phyloP scores from a whole-genome alignment of 2,888 invertebrate genomes.

The Rugalucina vietnamica region DNA sequence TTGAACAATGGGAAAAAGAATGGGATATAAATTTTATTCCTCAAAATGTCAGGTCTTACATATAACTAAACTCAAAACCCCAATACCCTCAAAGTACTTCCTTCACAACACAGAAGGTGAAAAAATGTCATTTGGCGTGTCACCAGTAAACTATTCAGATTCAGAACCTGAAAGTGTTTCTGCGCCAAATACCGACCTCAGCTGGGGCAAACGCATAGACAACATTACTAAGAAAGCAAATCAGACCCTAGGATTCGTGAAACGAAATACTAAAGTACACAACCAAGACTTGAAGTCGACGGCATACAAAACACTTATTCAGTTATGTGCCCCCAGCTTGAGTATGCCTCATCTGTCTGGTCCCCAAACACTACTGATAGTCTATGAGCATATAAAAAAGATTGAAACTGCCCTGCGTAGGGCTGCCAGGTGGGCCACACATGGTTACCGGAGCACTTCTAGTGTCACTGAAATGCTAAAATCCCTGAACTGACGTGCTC shows the following conservation, averaged over 20 bases:
- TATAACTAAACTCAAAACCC: no score
- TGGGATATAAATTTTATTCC: no score
- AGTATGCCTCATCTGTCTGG: background rate
- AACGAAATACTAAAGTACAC: background rate
- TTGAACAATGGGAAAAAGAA: no score
- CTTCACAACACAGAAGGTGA: background rate
- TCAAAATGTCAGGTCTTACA: no score
- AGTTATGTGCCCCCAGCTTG: background rate
- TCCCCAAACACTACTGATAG: background rate
- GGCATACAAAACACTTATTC: background rate
- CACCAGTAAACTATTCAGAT: no score
- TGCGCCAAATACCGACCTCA: background rate
- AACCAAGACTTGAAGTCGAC: background rate
- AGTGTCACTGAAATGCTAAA: background rate
- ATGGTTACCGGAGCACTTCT: background rate
- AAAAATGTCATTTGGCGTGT: no score
- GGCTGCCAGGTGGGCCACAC: background rate
- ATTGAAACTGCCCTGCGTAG: background rate
- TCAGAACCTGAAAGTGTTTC: no score
- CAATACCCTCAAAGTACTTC: background rate
- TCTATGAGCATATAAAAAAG: no score
- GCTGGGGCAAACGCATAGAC: background rate
- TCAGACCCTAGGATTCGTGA: background rate
- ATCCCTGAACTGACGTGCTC: background rate
- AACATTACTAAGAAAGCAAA: background rate